A percentile compares a stretch with the other conserved stretches of the same genome.
Evolutionary conservation across 2,888 invertebrate species (phyloP).

Genomic region (Sepioteuthis lessoniana): DNA sequence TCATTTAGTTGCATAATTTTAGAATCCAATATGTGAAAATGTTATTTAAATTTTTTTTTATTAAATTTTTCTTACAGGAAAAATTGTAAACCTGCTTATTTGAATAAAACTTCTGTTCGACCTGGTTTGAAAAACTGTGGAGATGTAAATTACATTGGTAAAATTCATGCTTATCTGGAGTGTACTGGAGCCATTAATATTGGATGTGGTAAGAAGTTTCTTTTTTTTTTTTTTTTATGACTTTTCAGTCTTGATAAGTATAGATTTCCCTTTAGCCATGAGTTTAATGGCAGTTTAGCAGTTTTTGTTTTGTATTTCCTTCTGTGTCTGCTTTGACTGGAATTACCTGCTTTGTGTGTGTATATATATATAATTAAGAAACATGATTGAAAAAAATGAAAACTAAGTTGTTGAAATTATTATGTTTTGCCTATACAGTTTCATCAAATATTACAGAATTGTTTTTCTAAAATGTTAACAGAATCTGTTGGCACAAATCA

Average conservation of each 20-base stretch:
- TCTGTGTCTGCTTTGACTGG: not conserved
- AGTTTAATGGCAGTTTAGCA: not conserved
- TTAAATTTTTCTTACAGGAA: constrained; percentile 62
- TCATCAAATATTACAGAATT: no score
- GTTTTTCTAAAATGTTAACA: no score
- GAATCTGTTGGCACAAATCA: no score
- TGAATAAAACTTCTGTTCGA: constrained; percentile 79
- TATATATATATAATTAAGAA: no score
- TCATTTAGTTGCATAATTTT: no score
- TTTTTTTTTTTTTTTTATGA: not conserved
- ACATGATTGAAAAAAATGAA: no score
- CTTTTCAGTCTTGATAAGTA: not conserved
- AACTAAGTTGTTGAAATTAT: no score
- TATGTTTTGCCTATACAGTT: no score
- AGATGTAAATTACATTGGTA: constrained; percentile 80
- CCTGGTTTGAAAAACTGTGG: constrained; percentile 80
- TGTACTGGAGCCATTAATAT: constrained; percentile 81
- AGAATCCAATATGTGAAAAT: no score
- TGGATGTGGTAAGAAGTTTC: constrained; percentile 77
- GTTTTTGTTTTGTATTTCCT: not conserved
- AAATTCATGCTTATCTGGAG: constrained; percentile 80
- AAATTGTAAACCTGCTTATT: constrained; percentile 78
- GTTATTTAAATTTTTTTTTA: not conserved
- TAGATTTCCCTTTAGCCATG: not conserved
- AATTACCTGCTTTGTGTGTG: not conserved